Evolutionary conservation across 2,113 vertebrate genomes (phyloP).

Genomic region (Rattus norvegicus): GRCr8 NC_086037.1:64146501-64147000

Average conservation of each 20-base stretch:
- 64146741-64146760: too few relatives aligned
- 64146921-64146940: not conserved
- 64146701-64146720: not conserved
- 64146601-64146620: not conserved
- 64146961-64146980: not conserved
- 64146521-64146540: not conserved
- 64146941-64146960: not conserved
- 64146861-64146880: too few relatives aligned
- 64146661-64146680: not conserved
- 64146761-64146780: not conserved
- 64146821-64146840: too few relatives aligned
- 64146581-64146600: not conserved
- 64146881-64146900: not conserved
- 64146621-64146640: not conserved
- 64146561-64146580: not conserved
- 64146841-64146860: not conserved
- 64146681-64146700: not conserved
- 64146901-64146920: not conserved
- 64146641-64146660: not conserved
- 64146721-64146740: not conserved
- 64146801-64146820: not conserved
- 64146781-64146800: not conserved
- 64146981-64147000: not conserved
- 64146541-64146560: not conserved
- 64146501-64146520: not conserved